Evolutionary conservation across 2,888 invertebrate genomes (phyloP), one percentile per base, ranked within the genome.

Genomic region (Thecocarcelia acutangulata): DNA sequence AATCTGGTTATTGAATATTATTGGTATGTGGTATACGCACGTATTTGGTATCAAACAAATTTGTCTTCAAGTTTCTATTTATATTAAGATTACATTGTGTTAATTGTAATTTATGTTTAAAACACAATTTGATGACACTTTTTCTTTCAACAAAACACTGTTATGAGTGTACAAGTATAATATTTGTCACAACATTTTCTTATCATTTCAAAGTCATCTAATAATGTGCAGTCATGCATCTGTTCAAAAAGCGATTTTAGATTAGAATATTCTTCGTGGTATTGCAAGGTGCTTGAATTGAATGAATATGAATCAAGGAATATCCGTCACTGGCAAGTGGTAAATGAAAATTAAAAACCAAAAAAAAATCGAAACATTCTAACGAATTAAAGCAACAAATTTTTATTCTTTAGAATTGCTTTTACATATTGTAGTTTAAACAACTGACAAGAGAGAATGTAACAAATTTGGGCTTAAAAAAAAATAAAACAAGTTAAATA

Each of bases 31-130:
- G n/a, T n/a, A n/a, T n/a, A 19, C 5, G 17, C 3, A n/a, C 6
- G 37, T 52, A 54, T 64, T 44, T n/a, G 40, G 21, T 21, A 48
- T 66, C 24, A 73, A 74, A 64, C 76, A 81, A 81, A 76, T 81
- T 81, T 76, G 48, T 72, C 33, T 61, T 61, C 11, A 24, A 37
- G 17, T 58, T 52, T 19, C 52, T 61, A 59, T 46, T 56, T 19
- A 19, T 15, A 17, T 42, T 68, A 24, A 11, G 19, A 48, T 64
- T 58, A 46, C 73, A 63, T 19, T 56, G 46, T 78, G 74, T 78
- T 74, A 82, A 82, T 82, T 70, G 66, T 70, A 78, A 82, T 82
- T 82, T 78, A 82, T 82, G 82, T 75, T 78, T 50, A 15, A 21
- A 70, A 74, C 66, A 78, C 40, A 56, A 52, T 64, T 54, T 66